Percentiles rank a stretch among this genome's conserved stretches.
Evolutionary conservation across 1,140 invertebrate species (phyloP).

Genomic region (Augochlora pura): DNA sequence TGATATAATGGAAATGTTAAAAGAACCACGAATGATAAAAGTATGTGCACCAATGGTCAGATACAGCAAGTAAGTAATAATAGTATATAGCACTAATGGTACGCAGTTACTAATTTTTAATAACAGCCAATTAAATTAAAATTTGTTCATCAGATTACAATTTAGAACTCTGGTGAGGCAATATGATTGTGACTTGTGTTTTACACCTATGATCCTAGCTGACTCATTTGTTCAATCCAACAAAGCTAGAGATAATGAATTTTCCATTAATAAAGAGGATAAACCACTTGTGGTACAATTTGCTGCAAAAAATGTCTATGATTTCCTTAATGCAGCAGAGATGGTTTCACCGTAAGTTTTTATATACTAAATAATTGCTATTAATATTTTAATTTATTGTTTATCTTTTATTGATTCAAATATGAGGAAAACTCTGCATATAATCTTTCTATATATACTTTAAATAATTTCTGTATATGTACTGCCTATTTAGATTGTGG

Average conservation of each 20-base stretch:
- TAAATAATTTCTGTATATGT: neutral
- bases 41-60: slow-evolving; percentile 97
- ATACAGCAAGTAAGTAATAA: slow-evolving; percentile 91
- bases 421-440: too few relatives aligned
- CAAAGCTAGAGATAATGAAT: slow-evolving; percentile 94
- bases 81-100: too few relatives aligned
- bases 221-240: slow-evolving; percentile 94
- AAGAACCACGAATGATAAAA: slow-evolving; percentile 83
- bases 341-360: slow-evolving; percentile 88
- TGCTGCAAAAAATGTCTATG: slow-evolving; percentile 91
- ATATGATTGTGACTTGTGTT: slow-evolving; percentile 94
- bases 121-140: neutral
- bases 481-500: too few relatives aligned
- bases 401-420: too few relatives aligned
- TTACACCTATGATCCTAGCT: slow-evolving; percentile 97
- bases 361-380: too few relatives aligned
- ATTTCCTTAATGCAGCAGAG: slow-evolving; percentile 92
- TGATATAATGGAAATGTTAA: slow-evolving; percentile 85
- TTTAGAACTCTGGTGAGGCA: slow-evolving; percentile 91
- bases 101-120: slow-evolving; percentile 9
- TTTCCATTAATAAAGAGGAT: slow-evolving; percentile 89
- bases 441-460: neutral
- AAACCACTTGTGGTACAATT: slow-evolving; percentile 95
- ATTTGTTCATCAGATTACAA: slow-evolving; percentile 83
- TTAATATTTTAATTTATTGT: neutral